Percentiles rank a stretch among this genome's conserved stretches.
phyloP scores from a whole-genome alignment of 2,113 vertebrate genomes.

The Thamnophis sirtalis region DNA sequence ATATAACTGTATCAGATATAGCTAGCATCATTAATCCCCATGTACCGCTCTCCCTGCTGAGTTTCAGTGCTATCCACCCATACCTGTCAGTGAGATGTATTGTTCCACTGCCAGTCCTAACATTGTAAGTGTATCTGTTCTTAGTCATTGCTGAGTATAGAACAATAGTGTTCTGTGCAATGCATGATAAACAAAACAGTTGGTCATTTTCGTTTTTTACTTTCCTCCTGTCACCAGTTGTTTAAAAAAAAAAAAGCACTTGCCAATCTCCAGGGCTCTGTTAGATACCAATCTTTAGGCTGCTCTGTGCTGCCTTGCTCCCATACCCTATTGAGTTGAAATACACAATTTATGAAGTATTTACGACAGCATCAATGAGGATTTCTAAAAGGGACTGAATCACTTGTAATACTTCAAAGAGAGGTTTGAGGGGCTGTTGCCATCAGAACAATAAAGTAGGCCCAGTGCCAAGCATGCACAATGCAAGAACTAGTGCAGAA shows the following conservation, averaged over 20 bases:
- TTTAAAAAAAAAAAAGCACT: neutral
- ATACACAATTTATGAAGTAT: neutral
- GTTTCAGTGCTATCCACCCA: neutral
- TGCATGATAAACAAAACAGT: neutral
- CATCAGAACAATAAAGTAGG: neutral
- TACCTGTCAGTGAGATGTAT: neutral
- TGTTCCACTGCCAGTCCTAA: neutral
- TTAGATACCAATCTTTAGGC: neutral
- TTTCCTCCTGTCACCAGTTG: neutral
- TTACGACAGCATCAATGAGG: neutral
- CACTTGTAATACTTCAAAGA: neutral
- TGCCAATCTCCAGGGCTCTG: neutral
- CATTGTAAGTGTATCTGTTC: neutral
- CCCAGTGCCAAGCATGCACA: neutral
- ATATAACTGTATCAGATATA: neutral
- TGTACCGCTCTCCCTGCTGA: neutral
- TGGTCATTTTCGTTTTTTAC: neutral
- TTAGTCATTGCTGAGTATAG: neutral
- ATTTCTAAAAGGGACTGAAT: neutral
- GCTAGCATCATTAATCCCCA: neutral
- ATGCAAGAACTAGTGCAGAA: neutral
- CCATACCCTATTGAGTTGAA: neutral
- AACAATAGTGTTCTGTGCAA: neutral
- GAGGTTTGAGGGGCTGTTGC: neutral
- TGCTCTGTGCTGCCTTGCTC: neutral